phyloP scores from a whole-genome alignment of 2,888 invertebrate species.

The Unio delphinus region DNA sequence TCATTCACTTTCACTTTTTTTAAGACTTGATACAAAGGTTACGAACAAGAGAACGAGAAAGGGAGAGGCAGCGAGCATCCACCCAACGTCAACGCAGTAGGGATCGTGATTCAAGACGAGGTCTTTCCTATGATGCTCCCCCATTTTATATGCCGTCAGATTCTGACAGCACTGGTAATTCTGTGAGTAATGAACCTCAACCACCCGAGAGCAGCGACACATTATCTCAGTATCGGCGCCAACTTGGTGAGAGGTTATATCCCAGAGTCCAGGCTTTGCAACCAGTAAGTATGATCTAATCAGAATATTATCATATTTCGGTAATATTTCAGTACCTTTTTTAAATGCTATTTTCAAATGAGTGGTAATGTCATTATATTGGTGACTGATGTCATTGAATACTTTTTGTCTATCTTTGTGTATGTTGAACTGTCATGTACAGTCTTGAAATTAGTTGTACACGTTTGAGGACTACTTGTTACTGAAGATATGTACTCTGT shows the following conservation, averaged over 20 bases:
- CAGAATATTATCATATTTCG: too few species aligned
- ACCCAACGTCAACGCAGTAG: slow-evolving; percentile 73
- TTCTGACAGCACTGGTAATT: slow-evolving; percentile 16
- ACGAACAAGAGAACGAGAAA: slow-evolving; percentile 68
- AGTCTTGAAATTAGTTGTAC: too few species aligned
- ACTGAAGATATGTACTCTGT: too few species aligned
- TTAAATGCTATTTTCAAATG: too few species aligned
- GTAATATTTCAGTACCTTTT: too few species aligned
- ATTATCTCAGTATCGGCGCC: slow-evolving; percentile 83
- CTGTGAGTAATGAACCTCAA: slow-evolving; percentile 23
- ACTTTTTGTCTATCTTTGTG: too few species aligned
- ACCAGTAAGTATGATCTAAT: slow-evolving; percentile 66
- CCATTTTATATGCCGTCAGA: slow-evolving; percentile 81
- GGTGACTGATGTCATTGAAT: too few species aligned
- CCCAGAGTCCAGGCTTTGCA: slow-evolving; percentile 80
- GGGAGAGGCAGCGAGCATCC: slow-evolving; percentile 43
- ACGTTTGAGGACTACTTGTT: too few species aligned
- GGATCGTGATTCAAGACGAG: slow-evolving; percentile 79
- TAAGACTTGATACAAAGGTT: slow-evolving; percentile 77
- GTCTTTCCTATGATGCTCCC: slow-evolving; percentile 86
- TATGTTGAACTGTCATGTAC: too few species aligned
- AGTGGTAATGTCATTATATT: too few species aligned
- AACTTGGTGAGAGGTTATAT: slow-evolving; percentile 92
- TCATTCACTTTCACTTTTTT: neutral
- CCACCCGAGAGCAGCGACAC: slow-evolving; percentile 39